Percentiles rank a stretch among this genome's conserved stretches.
phyloP scores from a whole-genome alignment of 2,113 vertebrate genomes.

The Percopsis transmontana region DNA sequence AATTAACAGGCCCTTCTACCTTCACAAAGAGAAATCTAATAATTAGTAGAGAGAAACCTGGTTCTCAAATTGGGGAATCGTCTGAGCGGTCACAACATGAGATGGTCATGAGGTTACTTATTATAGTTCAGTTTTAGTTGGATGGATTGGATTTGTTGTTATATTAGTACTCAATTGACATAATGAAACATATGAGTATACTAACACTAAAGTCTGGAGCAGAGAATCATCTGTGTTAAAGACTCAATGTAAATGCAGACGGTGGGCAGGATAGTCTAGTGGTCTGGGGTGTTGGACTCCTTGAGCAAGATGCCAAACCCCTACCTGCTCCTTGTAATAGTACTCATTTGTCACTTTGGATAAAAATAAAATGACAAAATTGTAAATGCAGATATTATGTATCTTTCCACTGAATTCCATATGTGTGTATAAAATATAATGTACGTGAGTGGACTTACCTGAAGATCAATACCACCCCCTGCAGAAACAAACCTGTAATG shows the following conservation, averaged over 20 bases:
- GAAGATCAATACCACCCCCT: constrained; percentile 49
- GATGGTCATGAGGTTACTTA: too few species aligned
- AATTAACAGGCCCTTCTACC: constrained; percentile 27
- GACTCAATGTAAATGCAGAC: background rate
- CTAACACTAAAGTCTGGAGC: background rate
- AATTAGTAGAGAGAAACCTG: constrained; percentile 12
- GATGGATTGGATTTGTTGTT: too few species aligned
- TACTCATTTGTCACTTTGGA: too few species aligned
- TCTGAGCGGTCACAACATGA: too few species aligned
- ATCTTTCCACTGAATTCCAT: constrained; percentile 9
- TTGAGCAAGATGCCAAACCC: too few species aligned
- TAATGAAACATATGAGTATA: too few species aligned
- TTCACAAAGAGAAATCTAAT: constrained; percentile 50
- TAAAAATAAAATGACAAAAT: background rate
- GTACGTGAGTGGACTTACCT: constrained; percentile 6
- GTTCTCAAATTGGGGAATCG: too few species aligned
- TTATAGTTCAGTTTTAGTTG: too few species aligned
- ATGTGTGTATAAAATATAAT: constrained; percentile 10
- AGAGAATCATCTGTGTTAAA: background rate
- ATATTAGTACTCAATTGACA: too few species aligned
- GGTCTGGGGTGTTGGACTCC: too few species aligned
- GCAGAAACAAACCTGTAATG: constrained; percentile 31
- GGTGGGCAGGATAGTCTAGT: too few species aligned
- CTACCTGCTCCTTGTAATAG: too few species aligned
- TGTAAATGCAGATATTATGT: constrained; percentile 4